A percentile compares a stretch with the other conserved stretches of the same genome.
Conservation (phyloP, 2,888 invertebrate genomes). For the Agelastica alni region DNA sequence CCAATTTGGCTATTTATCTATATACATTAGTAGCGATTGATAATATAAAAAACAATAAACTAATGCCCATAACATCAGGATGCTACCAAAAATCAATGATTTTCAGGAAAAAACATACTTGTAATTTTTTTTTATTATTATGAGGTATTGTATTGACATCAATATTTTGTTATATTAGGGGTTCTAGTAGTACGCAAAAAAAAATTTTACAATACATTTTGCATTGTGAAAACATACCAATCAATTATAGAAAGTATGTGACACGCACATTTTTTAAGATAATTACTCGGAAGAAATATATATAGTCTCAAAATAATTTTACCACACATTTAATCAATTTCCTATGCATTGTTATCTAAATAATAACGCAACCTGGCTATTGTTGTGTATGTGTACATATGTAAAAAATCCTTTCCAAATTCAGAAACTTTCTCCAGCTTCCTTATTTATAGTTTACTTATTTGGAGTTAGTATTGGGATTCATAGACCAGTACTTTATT, state of each 20-base stretch:
- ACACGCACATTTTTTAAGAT: constrained; percentile 5
- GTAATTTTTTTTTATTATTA: too few relatives aligned
- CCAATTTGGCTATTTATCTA: too few relatives aligned
- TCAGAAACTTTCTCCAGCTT: constrained; percentile 18
- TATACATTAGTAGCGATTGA: too few relatives aligned
- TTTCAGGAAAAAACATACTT: too few relatives aligned
- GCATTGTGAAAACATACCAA: too few relatives aligned
- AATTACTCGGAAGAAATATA: constrained; percentile 8
- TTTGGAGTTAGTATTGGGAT: constrained; percentile 6
- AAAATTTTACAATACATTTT: too few relatives aligned
- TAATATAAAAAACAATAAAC: too few relatives aligned
- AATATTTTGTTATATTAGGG: too few relatives aligned
- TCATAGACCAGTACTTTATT: constrained; percentile 2
- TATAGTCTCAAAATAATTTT: constrained; percentile 5
- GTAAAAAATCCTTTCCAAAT: constrained; percentile 18
- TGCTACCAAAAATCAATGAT: too few relatives aligned
- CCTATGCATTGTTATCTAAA: constrained; percentile 12
- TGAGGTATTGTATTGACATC: too few relatives aligned
- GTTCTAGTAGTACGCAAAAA: too few relatives aligned
- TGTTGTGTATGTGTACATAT: constrained; percentile 13
- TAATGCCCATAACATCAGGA: too few relatives aligned
- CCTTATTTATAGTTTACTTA: constrained; percentile 12
- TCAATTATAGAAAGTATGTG: constrained; percentile 6
- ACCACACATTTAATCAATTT: constrained; percentile 7
- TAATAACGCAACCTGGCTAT: constrained; percentile 9